A percentile compares a stretch with the other conserved stretches of the same genome.
phyloP scores from a whole-genome alignment of 2,888 invertebrate genomes.

The Drosophila basisetae region DNA sequence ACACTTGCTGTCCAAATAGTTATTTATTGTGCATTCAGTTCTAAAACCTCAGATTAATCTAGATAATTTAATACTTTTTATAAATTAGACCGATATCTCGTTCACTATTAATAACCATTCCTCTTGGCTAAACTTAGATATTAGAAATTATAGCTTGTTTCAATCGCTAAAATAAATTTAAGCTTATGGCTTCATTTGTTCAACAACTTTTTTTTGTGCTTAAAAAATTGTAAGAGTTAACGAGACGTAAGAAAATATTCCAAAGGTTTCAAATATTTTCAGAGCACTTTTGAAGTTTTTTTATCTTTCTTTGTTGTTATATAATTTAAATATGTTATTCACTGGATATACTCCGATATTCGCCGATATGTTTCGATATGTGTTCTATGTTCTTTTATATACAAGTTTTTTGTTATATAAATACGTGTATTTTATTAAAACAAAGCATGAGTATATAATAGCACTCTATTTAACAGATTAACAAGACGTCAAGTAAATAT shows the following conservation, averaged over 20 bases:
- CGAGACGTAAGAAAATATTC: not conserved
- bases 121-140: not conserved
- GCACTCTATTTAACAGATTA: not conserved
- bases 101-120: not conserved
- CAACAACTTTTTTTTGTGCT: not conserved
- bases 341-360: not conserved
- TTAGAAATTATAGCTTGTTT: not conserved
- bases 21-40: not conserved
- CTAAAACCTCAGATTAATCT: not conserved
- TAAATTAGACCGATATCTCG: not conserved
- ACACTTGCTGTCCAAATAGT: slow-evolving; percentile 13
- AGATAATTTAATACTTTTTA: not conserved
- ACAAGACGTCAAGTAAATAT: not conserved
- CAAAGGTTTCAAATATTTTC: not conserved
- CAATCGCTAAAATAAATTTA: not conserved
- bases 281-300: not conserved
- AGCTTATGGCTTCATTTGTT: not conserved
- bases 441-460: not conserved
- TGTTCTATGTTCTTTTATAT: not conserved
- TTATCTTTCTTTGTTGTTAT: not conserved
- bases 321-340: not conserved
- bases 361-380: not conserved
- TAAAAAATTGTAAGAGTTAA: not conserved
- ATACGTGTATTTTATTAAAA: not conserved
- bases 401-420: not conserved